A percentile compares a stretch with the other conserved stretches of the same genome.
Conservation (phyloP, 2,888 invertebrate genomes). For the Chouioia cunea region DNA sequence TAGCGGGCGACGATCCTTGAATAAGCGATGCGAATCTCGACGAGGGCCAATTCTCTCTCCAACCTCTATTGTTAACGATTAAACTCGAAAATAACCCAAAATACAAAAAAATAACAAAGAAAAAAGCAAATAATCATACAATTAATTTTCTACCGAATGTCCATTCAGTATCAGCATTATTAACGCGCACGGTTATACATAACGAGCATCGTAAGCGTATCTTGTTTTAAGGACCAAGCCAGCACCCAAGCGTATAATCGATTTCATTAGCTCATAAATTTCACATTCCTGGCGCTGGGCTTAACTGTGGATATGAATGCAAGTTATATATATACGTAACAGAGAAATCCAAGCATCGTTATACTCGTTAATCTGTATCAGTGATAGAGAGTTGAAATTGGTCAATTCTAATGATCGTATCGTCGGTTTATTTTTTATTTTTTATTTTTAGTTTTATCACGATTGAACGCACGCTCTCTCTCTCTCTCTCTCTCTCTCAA, state of each 20-base stretch:
- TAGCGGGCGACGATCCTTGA: conserved; percentile 34
- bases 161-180: not conserved
- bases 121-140: too few species aligned
- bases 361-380: too few species aligned
- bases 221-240: conserved; percentile 43
- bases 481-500: too few species aligned
- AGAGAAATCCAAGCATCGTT: too few species aligned
- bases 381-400: too few species aligned
- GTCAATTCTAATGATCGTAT: too few species aligned
- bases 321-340: not conserved
- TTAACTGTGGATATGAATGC: conserved; percentile 36
- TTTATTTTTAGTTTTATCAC: too few species aligned
- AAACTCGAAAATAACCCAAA: conserved; percentile 34
- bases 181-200: conserved; percentile 2
- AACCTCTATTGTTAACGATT: conserved; percentile 31
- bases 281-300: conserved; percentile 44
- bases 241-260: conserved; percentile 46
- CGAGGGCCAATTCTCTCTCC: conserved; percentile 2
- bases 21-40: conserved; percentile 44
- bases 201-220: conserved; percentile 41
- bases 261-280: conserved; percentile 50
- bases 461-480: too few species aligned
- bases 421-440: too few species aligned
- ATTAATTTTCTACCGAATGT: too few species aligned
- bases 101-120: conserved; percentile 1